Evolutionary conservation across 1,140 invertebrate species (phyloP), one percentile per base, ranked within the genome.

Genomic region (Conus ventricosus): DNA sequence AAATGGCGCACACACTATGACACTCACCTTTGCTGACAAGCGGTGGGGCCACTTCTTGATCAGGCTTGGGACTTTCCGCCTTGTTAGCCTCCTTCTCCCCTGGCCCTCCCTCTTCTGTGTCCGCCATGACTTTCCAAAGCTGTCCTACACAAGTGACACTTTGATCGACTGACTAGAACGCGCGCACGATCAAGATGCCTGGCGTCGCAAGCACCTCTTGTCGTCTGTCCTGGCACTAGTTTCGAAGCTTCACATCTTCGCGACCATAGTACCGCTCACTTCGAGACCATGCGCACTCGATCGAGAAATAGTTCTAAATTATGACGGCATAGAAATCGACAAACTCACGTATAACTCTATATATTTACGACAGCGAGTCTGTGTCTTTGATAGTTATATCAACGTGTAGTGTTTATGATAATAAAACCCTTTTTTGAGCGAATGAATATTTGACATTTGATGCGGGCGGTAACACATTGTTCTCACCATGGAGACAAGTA

Each of bases 31-130:
- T 85, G 23, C 84, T 85, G 15, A 94, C 87, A 25, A 93, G 89
- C 6, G 93, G 93, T 39, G 93, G 92, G 60, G 92, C 91, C 55
- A 93, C 92, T 88, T 93, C 93, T 87, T 89, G 89, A 23, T 93
- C 92, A 67, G 93, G 93, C 82, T 94, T 93, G 10, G 93, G 93
- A 83, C 93, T 93, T 7, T 91, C 92, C 8, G 92, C 88, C 84
- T 94, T 94, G 83, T 91, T 94, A 17, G 91, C 88, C 87, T 94
- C 93, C 86, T 94, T 94, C 81, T 93, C 93, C 71, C 92, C 91
- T 6, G 91, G 93, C 54, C 89, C 91, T 25, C 87, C 91, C 83
- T 93, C 92, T 57, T 89, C 89, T 25, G 86, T 87, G 87, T 91
- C 89, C 55, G 89, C 90, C 91, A 92, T 91, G n/a, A 20, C 23